Evolutionary conservation across 2,888 invertebrate species (phyloP).

Genomic region (Microctonus hyperodae): DNA sequence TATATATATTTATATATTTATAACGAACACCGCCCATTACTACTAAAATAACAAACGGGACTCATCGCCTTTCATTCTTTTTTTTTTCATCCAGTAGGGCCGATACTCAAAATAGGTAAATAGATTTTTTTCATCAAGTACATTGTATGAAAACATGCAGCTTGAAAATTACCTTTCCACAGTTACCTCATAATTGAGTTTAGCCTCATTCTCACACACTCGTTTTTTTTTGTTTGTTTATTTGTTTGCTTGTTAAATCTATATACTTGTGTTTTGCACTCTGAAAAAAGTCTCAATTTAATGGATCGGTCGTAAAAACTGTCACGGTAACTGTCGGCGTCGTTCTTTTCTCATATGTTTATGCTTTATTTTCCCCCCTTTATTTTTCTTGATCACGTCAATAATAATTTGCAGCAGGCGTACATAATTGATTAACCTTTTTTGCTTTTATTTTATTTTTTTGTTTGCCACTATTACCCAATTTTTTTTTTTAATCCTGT

Average conservation of each 20-base stretch:
- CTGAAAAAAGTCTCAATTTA: slow-evolving; percentile 35
- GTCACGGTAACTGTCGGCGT: slow-evolving; percentile 36
- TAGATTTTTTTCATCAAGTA: slow-evolving; percentile 55
- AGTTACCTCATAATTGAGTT: slow-evolving; percentile 29
- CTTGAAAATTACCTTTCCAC: slow-evolving; percentile 31
- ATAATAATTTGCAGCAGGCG: slow-evolving; percentile 13
- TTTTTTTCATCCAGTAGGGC: slow-evolving; percentile 47
- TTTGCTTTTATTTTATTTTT: no score
- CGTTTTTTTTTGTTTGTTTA: slow-evolving; percentile 27
- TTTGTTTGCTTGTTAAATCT: slow-evolving; percentile 25
- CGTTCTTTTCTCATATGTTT: slow-evolving; percentile 33
- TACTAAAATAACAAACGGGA: slow-evolving; percentile 63
- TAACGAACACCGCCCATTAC: slow-evolving; percentile 63
- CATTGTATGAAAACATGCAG: slow-evolving; percentile 50
- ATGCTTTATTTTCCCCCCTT: slow-evolving; percentile 18
- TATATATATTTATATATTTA: slow-evolving; percentile 60
- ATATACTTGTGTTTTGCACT: slow-evolving; percentile 29
- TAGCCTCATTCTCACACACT: slow-evolving; percentile 23
- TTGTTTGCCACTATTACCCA: slow-evolving; percentile 10
- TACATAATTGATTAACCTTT: slow-evolving; percentile 3
- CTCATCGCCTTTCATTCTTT: slow-evolving; percentile 41
- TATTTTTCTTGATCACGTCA: slow-evolving; percentile 13
- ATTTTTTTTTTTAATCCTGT: background rate
- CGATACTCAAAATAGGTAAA: slow-evolving; percentile 58
- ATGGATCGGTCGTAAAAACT: slow-evolving; percentile 30